phyloP scores from a whole-genome alignment of 2,113 vertebrate species.

The Platysteira castanea region DNA sequence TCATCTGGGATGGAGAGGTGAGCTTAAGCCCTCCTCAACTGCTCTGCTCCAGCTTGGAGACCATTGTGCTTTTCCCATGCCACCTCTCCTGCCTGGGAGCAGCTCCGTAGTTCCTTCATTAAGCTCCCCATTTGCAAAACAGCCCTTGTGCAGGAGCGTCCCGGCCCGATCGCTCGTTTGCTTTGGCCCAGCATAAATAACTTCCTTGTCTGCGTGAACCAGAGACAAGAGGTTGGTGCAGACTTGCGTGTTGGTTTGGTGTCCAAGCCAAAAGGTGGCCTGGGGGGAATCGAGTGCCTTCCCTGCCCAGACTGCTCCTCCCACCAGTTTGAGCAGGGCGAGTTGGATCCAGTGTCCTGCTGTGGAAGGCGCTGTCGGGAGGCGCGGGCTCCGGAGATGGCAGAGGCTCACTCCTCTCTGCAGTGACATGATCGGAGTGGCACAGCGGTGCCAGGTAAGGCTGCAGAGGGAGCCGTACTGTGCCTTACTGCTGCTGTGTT shows the following conservation, averaged over 20 bases:
- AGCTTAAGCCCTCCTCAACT: not conserved
- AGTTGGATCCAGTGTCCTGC: not conserved
- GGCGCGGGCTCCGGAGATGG: not conserved
- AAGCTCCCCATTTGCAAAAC: not conserved
- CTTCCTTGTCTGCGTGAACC: not conserved
- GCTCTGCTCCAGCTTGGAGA: not conserved
- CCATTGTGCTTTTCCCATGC: not conserved
- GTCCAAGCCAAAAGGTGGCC: not conserved
- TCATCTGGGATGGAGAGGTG: not conserved
- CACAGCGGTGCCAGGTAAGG: not conserved
- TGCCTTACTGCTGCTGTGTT: not conserved
- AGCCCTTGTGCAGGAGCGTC: not conserved
- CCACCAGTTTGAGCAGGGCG: not conserved
- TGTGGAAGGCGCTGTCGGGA: not conserved
- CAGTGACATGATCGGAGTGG: accelerated
- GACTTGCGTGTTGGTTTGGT: not conserved
- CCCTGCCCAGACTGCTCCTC: not conserved
- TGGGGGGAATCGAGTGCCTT: not conserved
- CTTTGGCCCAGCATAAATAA: not conserved
- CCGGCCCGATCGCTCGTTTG: not conserved
- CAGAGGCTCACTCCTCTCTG: not conserved
- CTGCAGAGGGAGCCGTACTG: not conserved
- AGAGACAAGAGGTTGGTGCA: not conserved
- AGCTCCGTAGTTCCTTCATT: not conserved
- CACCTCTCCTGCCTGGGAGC: not conserved